Evolutionary conservation across 2,888 invertebrate genomes (phyloP), one percentile per base, ranked within the genome.

Genomic region (Catocala sponsa): DNA sequence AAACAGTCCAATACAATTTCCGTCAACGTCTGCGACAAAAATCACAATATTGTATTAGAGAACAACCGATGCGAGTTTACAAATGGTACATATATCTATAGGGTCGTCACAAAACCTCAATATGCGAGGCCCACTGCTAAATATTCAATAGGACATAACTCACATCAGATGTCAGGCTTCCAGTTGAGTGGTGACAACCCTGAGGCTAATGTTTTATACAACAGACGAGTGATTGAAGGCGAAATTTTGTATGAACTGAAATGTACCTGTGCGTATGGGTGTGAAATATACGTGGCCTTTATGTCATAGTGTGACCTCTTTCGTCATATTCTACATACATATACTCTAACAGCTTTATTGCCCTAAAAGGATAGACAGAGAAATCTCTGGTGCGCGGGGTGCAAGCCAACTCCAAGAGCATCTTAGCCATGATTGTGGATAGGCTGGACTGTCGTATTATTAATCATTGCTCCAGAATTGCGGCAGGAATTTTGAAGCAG

Each of bases 121-220:
- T 70, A 73, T 65, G 57, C 60, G 25, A 52, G 57, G 54, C 54
- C 42, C 49, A 56, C 78, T 84, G 72, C 70, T 87, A 86, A 86
- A 88, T 89, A 89, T 89, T 87, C 88, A 87, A 78, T 70, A 80
- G 77, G 65, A 67, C 77, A 78, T 85, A 82, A 85, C 80, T 85
- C 81, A 79, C 70, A 72, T 59, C 76, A 46, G 15, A 13, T 74
- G 78, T 72, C 80, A 64, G 59, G 64, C 60, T 65, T 59, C 71
- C 68, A 59, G 65, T 73, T 71, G 66, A 71, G 64, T 65, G 55
- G 55, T 65, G 78, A 78, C 83, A 81, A 70, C 76, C 72, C 63
- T 77, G 68, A 74, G 74, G 77, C 79, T 80, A 65, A 81, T 85
- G 85, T 83, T 82, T 82, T 79, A 83, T 76, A 84, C 84, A 86